Base-by-base conservation (phyloP, 2,113 vertebrate genomes). In the Myotis davidii region DNA sequence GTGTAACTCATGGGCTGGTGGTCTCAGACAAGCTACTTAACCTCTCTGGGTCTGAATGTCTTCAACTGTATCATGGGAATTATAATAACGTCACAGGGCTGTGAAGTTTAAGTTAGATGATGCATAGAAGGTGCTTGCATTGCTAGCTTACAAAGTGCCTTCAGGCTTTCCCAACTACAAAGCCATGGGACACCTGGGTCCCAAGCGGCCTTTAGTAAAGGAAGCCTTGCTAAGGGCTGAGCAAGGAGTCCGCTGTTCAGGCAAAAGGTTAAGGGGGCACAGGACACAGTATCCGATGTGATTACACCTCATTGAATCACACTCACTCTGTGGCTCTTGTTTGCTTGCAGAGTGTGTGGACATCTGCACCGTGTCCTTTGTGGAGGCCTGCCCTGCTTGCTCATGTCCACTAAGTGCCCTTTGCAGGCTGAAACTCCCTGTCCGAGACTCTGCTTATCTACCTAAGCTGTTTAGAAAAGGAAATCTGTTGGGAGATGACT, bases 321-420 rank as follows among this genome's bases (percentile, higher is more conserved):
- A 0, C 20, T 12, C 4, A 20, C 20, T 3, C 34, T 29, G 37
- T 0, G 9, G 20, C 23, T 39, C 64, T 8, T n/a, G 74, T 54
- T 29, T 3, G 18, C 11, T 34, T 42, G 21, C 17, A 20, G 23
- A 64, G 7, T 4, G 27, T 2, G 18, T 37, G 39, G 2, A 76
- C 3, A 16, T 2, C 20, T 59, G 21, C 25, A 16, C 9, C 0
- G 1, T 1, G 23, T 59, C 2, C 54, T n/a, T 52, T 1, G 1
- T 0, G 3, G 6, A 54, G 52, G 45, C 78, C 21, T 21, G 37
- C 6, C 16, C 32, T 21, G 65, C 45, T 23, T 18, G 76, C 34
- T 90, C 45, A 14, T 0, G n/a, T 34, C 54, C 42, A 29, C 45
- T 27, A 67, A 34, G 54, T 7, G 37, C 34, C 37, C 25, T 18